These are phyloP conservation scores for Euproctis similis DNA, from an alignment of 2,888 invertebrate genomes.

Conservation along the genomic window DNA sequence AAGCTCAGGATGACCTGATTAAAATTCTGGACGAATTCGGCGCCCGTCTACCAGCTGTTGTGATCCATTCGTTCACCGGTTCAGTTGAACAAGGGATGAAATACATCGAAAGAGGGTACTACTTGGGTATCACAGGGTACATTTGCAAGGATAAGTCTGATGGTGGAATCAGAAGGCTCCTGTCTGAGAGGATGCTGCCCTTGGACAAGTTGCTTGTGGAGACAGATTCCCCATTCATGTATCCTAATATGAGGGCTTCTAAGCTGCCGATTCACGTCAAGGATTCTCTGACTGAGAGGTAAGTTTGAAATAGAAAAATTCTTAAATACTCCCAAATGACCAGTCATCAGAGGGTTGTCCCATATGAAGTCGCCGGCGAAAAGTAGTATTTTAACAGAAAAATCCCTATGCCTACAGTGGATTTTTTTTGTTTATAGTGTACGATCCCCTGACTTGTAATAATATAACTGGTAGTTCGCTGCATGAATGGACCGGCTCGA, in stretches of 20 bases:
- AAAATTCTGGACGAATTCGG: conserved; percentile 77
- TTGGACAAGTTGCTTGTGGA: conserved; percentile 91
- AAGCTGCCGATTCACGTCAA: conserved; percentile 92
- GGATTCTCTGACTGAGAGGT: conserved; percentile 90
- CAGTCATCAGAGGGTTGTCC: too few relatives aligned
- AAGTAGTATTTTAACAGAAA: too few relatives aligned
- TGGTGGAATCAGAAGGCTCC: conserved; percentile 88
- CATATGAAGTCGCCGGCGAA: too few relatives aligned
- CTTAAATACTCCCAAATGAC: too few relatives aligned
- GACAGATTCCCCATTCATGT: conserved; percentile 97
- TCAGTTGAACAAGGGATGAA: conserved; percentile 85
- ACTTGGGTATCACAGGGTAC: conserved; percentile 85
- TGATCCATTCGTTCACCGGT: conserved; percentile 95
- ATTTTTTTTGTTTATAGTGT: too few relatives aligned
- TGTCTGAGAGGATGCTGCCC: conserved; percentile 87
- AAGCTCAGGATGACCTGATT: conserved; percentile 90
- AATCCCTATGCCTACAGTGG: too few relatives aligned
- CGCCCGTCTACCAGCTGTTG: conserved; percentile 82
- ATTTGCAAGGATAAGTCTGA: conserved; percentile 95
- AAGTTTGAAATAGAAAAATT: conserved; percentile 13
- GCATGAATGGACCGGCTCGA: too few relatives aligned
- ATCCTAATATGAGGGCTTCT: conserved; percentile 94
- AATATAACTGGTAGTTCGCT: too few relatives aligned
- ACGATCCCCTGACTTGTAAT: too few relatives aligned
- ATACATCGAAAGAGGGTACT: conserved; percentile 90